Base-by-base conservation (phyloP, 2,113 vertebrate genomes). In the Lophius piscatorius region DNA sequence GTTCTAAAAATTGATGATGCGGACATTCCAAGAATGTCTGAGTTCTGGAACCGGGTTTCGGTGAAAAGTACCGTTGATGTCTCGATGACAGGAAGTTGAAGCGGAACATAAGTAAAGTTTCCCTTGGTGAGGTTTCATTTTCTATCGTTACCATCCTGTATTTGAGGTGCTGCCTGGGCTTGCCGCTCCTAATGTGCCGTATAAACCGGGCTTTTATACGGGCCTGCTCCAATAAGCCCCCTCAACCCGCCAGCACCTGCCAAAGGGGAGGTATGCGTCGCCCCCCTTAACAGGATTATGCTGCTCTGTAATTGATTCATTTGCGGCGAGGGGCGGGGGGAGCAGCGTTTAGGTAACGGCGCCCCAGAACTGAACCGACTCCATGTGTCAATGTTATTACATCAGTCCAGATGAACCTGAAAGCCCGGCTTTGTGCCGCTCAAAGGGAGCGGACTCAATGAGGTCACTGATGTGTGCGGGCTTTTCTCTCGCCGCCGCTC, bases 311-410 rank as follows among this genome's bases (percentile, higher is more conserved):
- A 84, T 84, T 70, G 79, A 87, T 82, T 78, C 79, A 46, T 84
- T 71, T 71, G 79, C 74, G 49, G 81, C 38, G 74, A 69, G 55
- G 76, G 78, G 70, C 9, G 26, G 26, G 26, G 26, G n/a, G n/a
- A n/a, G 26, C 3, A 3, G 26, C 26, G 3, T 28, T 28, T 28
- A 56, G 79, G 78, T 57, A 76, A 71, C 77, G 65, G 40, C 67
- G 46, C 28, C 68, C 65, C 72, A 79, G 70, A 81, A 78, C 58
- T 55, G 71, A 69, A 45, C 57, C 60, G 63, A 80, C 73, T 80
- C 46, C 76, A 80, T 68, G 84, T 82, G 78, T 86, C 84, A 73
- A 73, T 80, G 70, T 80, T 82, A 78, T 87, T 76, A 80, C 81
- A 84, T 74, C 78, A 81, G 81, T 66, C 64, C 74, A 78, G 76